A percentile compares a stretch with the other conserved stretches of the same genome.
These are phyloP conservation scores for Cetoscarus ocellatus DNA, from an alignment of 2,797 vertebrate genomes.

Conservation along the genomic window DNA sequence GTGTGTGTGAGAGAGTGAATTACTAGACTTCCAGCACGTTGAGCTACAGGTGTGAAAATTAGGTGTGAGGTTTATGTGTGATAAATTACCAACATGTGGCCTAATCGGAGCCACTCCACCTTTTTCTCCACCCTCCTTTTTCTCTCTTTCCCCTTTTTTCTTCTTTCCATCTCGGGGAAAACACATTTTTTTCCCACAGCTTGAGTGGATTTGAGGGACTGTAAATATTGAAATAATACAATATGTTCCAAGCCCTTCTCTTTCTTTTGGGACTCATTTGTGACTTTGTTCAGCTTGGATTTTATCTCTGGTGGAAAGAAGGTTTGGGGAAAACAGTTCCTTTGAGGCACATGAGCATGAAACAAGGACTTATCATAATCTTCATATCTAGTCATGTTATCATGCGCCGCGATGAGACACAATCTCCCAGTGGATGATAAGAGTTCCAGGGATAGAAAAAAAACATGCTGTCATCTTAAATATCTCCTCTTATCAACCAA, in stretches of 20 bases:
- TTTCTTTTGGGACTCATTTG: slow-evolving; percentile 37
- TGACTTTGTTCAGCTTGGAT: slow-evolving; percentile 6
- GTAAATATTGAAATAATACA: slow-evolving; percentile 72
- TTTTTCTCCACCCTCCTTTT: slow-evolving; percentile 52
- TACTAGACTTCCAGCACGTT: slow-evolving; percentile 74
- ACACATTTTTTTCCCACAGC: slow-evolving; percentile 76
- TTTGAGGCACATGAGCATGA: neutral
- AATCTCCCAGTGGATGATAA: neutral
- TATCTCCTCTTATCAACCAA: too few relatives aligned
- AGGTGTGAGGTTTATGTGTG: slow-evolving; percentile 90
- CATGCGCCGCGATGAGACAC: neutral
- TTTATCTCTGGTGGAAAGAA: neutral
- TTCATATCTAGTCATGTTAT: neutral
- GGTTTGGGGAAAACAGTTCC: neutral
- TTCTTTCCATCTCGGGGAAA: slow-evolving; percentile 56
- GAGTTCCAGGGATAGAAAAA: neutral
- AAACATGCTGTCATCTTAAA: too few relatives aligned
- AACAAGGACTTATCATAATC: neutral
- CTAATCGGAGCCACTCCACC: slow-evolving; percentile 79
- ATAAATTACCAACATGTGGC: slow-evolving; percentile 88
- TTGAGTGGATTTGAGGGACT: slow-evolving; percentile 71
- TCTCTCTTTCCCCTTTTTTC: slow-evolving; percentile 36
- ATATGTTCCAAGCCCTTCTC: slow-evolving; percentile 32
- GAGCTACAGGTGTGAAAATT: slow-evolving; percentile 88
- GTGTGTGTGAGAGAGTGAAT: slow-evolving; percentile 66